Base-by-base conservation (phyloP, 2,888 invertebrate species). In the Carpatolechia fugitivella region DNA sequence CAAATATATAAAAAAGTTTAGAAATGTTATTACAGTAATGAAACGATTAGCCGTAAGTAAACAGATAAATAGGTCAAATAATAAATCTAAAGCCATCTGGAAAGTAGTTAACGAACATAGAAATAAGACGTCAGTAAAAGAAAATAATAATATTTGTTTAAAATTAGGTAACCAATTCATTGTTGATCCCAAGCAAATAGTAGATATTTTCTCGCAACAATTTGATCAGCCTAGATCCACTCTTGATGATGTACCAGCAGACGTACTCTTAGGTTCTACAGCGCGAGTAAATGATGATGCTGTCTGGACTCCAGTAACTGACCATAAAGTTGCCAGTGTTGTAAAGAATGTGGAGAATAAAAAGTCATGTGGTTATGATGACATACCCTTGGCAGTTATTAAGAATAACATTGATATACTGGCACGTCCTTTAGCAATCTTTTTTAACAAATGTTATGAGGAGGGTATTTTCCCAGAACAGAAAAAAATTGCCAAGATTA, bases 371-470 rank as follows among this genome's bases (percentile, higher is more conserved):
- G 53, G 53, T 1, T 46, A n/a, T 35, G 53, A 53, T 29, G 46
- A 35, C 11, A 31, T 53, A 1, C 47, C 36, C 4, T 47, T 53
- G 1, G 13, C 11, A 13, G 8, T 53, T 6, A 31, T 53, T 11
- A 53, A 47, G 47, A 36, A 53, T 1, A 53, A 53, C 16, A 36
- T 47, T 14, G 53, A 47, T 13, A 14, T 53, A 7, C 20, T 53
- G 18, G 46, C 47, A 10, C 5, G 35, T 13, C 53, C 47, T 20
- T 35, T 53, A 0, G 31, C 53, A 10, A n/a, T 18, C 14, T 47
- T 53, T 16, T 47, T 24, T 29, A 47, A 53, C 29, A 6, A 20
- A 1, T 53, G 53, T 35, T 16, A 18, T 14, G 4, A 24, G 1
- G 8, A 29, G 2, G 29, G 47, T 6, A 16, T 29, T 11, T 53